Percentiles rank a stretch among this genome's conserved stretches.
Conservation (phyloP, 2,113 vertebrate species). For the Scolopax mira region DNA sequence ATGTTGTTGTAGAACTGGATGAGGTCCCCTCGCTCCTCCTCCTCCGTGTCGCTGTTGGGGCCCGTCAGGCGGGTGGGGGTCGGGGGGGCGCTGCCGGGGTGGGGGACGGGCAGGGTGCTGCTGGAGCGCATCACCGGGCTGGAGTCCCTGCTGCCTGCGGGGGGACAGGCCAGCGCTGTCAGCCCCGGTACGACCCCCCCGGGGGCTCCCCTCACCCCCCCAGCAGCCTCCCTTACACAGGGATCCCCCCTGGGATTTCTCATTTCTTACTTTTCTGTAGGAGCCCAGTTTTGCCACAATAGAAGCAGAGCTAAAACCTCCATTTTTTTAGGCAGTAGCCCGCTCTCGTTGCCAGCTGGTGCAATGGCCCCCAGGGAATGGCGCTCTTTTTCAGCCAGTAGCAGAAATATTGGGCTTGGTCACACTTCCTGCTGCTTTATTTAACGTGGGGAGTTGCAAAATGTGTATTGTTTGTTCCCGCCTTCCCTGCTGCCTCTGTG, state of each 20-base stretch:
- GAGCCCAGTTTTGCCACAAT: background rate
- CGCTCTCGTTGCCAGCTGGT: background rate
- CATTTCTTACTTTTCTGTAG: background rate
- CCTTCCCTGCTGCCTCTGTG: background rate
- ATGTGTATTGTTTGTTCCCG: background rate
- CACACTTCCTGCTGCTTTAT: background rate
- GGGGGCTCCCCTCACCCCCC: rapidly evolving
- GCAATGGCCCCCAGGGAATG: background rate
- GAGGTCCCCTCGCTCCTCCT: constrained; percentile 88
- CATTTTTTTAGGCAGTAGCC: background rate
- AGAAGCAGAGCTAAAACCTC: background rate
- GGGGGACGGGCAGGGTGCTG: constrained; percentile 84
- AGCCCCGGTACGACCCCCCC: too few relatives aligned
- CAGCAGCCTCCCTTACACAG: rapidly evolving
- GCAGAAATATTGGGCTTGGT: background rate
- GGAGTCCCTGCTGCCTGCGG: constrained; percentile 79
- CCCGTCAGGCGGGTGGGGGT: constrained; percentile 75
- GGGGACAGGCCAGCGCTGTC: too few relatives aligned
- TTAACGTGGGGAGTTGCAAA: background rate
- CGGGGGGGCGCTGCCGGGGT: constrained; percentile 83
- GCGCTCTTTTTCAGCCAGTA: background rate
- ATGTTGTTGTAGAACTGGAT: constrained; percentile 91
- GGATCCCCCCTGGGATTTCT: rapidly evolving
- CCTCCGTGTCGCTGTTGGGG: constrained; percentile 64
- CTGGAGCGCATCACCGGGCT: constrained; percentile 86